Percentiles rank a stretch among this genome's conserved stretches.
These are phyloP conservation scores for Galeruca laticollis DNA, from an alignment of 2,888 invertebrate species.

Conservation along the genomic window DNA sequence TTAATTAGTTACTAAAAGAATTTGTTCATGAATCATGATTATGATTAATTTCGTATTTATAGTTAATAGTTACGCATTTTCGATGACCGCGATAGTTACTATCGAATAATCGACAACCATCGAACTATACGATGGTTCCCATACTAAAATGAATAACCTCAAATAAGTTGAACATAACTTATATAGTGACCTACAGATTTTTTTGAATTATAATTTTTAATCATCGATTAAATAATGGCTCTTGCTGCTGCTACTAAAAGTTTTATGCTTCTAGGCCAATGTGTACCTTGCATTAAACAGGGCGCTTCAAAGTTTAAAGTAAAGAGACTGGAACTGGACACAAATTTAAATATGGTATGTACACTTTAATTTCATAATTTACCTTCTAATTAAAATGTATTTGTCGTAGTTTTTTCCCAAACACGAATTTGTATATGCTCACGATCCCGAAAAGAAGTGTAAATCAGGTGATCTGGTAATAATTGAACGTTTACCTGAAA, in stretches of 20 bases:
- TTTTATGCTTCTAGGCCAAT: conserved; percentile 79
- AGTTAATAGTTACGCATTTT: too few relatives aligned
- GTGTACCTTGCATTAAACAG: conserved; percentile 82
- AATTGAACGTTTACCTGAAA: conserved; percentile 79
- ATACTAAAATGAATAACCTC: too few relatives aligned
- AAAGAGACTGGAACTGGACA: conserved; percentile 80
- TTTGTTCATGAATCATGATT: too few relatives aligned
- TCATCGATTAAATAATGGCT: conserved; percentile 46
- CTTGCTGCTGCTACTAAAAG: conserved; percentile 68
- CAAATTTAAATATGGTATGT: conserved; percentile 81
- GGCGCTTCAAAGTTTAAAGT: conserved; percentile 85
- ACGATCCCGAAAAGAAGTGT: conserved; percentile 82
- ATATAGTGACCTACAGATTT: too few relatives aligned
- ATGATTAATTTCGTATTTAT: too few relatives aligned
- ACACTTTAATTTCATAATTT: neutral
- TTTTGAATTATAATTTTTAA: neutral
- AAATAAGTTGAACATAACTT: too few relatives aligned
- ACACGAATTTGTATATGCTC: conserved; percentile 79
- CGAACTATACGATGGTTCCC: too few relatives aligned
- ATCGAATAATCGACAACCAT: too few relatives aligned
- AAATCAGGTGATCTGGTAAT: conserved; percentile 88
- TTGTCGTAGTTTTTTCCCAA: conserved; percentile 82
- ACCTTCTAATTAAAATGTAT: conserved; percentile 22
- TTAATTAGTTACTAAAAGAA: too few relatives aligned
- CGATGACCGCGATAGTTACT: too few relatives aligned